Percentiles rank a stretch among this genome's conserved stretches.
Evolutionary conservation across 1,140 invertebrate genomes (phyloP).

Genomic region (Yoshiicerus persimilis): DNA sequence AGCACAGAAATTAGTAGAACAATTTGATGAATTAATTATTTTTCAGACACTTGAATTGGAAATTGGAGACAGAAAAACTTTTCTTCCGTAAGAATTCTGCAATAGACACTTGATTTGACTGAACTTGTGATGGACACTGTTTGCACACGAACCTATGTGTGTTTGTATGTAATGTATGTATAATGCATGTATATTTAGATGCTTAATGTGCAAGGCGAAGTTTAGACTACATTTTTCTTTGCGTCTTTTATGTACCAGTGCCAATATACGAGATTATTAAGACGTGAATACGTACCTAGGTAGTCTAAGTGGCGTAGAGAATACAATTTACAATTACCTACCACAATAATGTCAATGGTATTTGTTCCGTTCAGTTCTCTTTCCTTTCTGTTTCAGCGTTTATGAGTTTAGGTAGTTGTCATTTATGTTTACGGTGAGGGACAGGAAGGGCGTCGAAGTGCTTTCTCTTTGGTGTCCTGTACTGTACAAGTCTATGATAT

Average conservation of each 20-base stretch:
- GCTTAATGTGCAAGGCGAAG: slow-evolving; percentile 28
- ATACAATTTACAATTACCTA: neutral
- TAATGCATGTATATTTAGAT: neutral
- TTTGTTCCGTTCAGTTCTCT: neutral
- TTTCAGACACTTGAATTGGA: no score
- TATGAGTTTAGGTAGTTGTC: no score
- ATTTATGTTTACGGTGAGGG: neutral
- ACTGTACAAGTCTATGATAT: neutral
- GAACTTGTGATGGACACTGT: no score
- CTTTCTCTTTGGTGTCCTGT: neutral
- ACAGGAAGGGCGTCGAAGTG: neutral
- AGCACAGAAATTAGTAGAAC: no score
- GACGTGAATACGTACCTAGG: neutral
- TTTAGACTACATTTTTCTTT: slow-evolving; percentile 8
- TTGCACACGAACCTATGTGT: neutral
- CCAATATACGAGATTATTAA: neutral
- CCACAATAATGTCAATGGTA: neutral
- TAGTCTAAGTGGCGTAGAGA: neutral
- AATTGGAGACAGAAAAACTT: no score
- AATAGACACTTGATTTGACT: no score
- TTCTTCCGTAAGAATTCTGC: no score
- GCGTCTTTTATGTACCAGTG: neutral
- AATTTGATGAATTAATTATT: no score
- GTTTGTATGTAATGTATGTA: neutral
- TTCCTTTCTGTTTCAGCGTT: neutral